Percentiles rank a stretch among this genome's conserved stretches.
phyloP scores from a whole-genome alignment of 1,140 invertebrate species.

The Coelopa frigida region DNA sequence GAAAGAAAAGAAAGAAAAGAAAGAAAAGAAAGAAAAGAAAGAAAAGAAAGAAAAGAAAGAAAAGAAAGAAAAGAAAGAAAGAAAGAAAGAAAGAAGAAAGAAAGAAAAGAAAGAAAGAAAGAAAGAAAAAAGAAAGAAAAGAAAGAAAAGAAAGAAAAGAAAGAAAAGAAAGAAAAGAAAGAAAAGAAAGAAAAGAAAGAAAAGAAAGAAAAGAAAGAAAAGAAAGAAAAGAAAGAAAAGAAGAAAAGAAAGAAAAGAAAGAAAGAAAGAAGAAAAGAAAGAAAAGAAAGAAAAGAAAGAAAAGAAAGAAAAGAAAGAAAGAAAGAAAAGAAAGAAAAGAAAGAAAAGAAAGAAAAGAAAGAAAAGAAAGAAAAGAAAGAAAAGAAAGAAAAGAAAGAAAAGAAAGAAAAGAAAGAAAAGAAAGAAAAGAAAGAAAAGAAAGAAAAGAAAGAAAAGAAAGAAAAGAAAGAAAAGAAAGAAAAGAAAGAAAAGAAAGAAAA shows the following conservation, averaged over 20 bases:
- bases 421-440: not conserved
- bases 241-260: not conserved
- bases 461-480: not conserved
- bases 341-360: constrained; percentile 2
- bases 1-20: not conserved
- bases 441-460: not conserved
- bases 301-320: constrained; percentile 15
- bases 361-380: not conserved
- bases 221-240: not conserved
- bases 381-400: not conserved
- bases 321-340: constrained; percentile 11
- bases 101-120: too few species aligned
- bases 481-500: not conserved
- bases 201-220: not conserved
- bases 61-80: too few species aligned
- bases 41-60: too few species aligned
- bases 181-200: not conserved
- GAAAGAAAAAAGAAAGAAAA: too few species aligned
- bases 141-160: not conserved
- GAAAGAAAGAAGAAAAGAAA: not conserved
- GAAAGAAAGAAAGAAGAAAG: too few species aligned
- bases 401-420: not conserved
- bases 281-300: constrained; percentile 12
- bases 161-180: not conserved
- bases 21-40: not conserved